These are phyloP conservation scores for Elgaria multicarinata DNA, from an alignment of 2,113 vertebrate species.

Conservation along the genomic window DNA sequence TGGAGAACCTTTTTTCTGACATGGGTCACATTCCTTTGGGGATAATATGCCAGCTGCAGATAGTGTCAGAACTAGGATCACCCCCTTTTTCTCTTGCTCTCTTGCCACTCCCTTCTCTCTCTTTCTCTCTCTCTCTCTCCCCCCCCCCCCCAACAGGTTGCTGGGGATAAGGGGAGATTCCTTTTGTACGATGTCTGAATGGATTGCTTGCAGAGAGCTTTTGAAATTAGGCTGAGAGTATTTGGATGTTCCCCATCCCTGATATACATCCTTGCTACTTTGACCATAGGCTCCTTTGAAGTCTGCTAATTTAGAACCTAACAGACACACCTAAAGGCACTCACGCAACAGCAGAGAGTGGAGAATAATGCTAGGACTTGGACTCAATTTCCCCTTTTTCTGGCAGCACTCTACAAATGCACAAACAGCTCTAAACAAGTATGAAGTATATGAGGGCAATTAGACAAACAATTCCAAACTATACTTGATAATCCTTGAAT, in stretches of 20 bases:
- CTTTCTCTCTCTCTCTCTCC: not conserved
- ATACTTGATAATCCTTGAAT: conserved; percentile 9
- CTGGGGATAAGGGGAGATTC: not conserved
- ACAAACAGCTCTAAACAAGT: not conserved
- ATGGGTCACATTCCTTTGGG: not conserved
- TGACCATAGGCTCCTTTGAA: not conserved
- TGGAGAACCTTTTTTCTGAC: not conserved
- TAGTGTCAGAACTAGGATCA: not conserved
- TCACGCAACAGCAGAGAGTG: not conserved
- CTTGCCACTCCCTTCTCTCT: not conserved
- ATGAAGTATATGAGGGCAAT: not conserved
- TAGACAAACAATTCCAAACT: not conserved
- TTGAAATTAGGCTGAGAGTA: not conserved
- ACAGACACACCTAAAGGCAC: not conserved
- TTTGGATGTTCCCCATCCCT: not conserved
- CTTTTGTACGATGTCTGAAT: not conserved
- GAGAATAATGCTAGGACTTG: not conserved
- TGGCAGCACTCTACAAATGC: not conserved
- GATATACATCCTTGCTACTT: not conserved
- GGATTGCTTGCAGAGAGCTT: not conserved
- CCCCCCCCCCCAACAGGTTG: not conserved
- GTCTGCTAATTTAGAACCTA: not conserved
- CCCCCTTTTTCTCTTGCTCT: not conserved
- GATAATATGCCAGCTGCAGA: not conserved
- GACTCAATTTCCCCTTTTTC: not conserved